Base-by-base conservation (phyloP, 2,113 vertebrate genomes). In the Hyperopisus bebe region DNA sequence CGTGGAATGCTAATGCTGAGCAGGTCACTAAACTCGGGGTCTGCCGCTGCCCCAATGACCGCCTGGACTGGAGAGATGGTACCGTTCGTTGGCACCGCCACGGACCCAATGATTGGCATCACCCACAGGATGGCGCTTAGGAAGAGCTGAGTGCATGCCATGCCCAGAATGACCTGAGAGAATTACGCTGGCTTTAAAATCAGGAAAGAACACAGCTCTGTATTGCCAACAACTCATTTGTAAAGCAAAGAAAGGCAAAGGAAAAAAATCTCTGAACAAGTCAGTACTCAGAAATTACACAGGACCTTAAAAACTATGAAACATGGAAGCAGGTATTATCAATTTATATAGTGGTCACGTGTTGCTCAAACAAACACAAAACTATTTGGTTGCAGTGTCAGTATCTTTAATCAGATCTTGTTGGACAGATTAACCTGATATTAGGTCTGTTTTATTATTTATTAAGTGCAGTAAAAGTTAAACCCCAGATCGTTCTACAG, bases 41-140 rank as follows among this genome's bases (percentile, higher is more conserved):
- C 58, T 2, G 15, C 0, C 0, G 91, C 91, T 3, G 11, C 44
- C 87, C 88, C 90, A 53, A 83, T 5, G 0, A 90, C 1, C 0
- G 9, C 91, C 50, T 89, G 82, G 42, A 87, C 50, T 90, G 94
- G 91, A 17, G 91, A 89, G 89, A 93, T 92, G 0, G 96, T 94
- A 88, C 93, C 88, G 4, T 94, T 95, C 87, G 94, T 92, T 91
- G 94, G 90, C 90, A 90, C 82, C 44, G 94, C 88, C 27, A 94
- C 62, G n/a, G 94, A 87, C 13, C 90, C 93, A 5, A 87, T 92
- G 87, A 92, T 92, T 39, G 94, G 94, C 1, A 90, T 86, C 62
- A 90, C 39, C 97, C 97, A 97, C 93, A 96, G 94, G 91, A 96
- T 51, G 91, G 94, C 94, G 21, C 94, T 94, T 90, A 97, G 94